A percentile compares a stretch with the other conserved stretches of the same genome.
phyloP scores from a whole-genome alignment of 2,888 invertebrate species.

The Drosophila mayaguana region DNA sequence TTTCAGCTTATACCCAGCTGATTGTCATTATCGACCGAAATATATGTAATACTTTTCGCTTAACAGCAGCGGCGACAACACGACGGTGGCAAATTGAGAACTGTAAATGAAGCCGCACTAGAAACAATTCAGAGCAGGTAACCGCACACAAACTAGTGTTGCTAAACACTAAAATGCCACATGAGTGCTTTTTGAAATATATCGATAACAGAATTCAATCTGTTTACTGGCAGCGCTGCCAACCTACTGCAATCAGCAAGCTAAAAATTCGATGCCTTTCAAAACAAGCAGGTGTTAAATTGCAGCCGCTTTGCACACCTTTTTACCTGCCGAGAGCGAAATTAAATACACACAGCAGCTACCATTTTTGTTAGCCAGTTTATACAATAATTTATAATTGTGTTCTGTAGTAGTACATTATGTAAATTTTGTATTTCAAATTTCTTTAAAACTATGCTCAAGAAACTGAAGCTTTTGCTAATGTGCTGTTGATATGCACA shows the following conservation, averaged over 20 bases:
- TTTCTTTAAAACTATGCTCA: conserved; percentile 53
- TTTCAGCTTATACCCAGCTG: conserved; percentile 24
- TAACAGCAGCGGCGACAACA: conserved; percentile 10
- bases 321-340: conserved; percentile 5
- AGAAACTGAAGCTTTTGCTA: conserved; percentile 35
- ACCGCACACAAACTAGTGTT: conserved; percentile 38
- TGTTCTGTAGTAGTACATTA: conserved; percentile 58
- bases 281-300: conserved; percentile 11
- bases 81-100: conserved; percentile 36
- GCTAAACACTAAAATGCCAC: neutral
- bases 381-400: conserved; percentile 68
- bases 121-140: conserved; percentile 17
- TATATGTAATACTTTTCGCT: neutral
- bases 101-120: conserved; percentile 46
- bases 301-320: neutral
- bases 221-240: conserved; percentile 17
- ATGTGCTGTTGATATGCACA: conserved; percentile 15
- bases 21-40: conserved; percentile 55
- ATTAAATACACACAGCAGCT: conserved; percentile 24
- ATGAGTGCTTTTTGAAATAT: neutral
- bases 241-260: neutral
- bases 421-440: conserved; percentile 57
- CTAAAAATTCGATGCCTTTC: neutral
- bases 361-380: conserved; percentile 56
- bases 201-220: conserved; percentile 31